Evolutionary conservation across 2,888 invertebrate genomes (phyloP), one percentile per base, ranked within the genome.

Genomic region (Holacanthella duospinosa): DNA sequence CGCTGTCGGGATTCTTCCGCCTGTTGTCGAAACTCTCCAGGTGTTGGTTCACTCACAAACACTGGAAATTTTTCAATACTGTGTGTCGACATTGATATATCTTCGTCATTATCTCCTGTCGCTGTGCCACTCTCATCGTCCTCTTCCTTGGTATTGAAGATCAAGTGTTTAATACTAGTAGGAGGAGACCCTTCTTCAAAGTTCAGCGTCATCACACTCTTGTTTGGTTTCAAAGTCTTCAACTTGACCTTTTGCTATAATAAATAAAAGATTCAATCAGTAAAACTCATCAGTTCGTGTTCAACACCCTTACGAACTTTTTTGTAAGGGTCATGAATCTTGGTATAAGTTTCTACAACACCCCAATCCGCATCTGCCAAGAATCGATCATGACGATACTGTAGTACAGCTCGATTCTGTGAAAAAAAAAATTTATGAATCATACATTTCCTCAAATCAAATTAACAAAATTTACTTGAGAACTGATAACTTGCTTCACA

Each of bases 291-390:
- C n/a, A n/a, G n/a, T n/a, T n/a, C n/a, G n/a, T n/a, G n/a, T n/a
- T n/a, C n/a, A n/a, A n/a, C n/a, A n/a, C n/a, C n/a, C n/a, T n/a
- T n/a, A n/a, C n/a, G n/a, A 36, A 67, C 63, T 28, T 80, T 78
- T 71, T 43, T 44, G 25, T 59, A 59, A 9, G 59, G 59, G 24
- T 59, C 48, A 21, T 21, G 24, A 2, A 59, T 59, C 16, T 4
- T 43, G 12, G 59, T 59, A 27, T 29, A 59, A 19, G 19, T 44
- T 43, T 59, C 43, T 9, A 59, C 59, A 28, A 48, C 28, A 12
- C 16, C 78, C 85, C 85, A 85, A 70, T 85, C 83, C 43, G 83
- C 83, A 76, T 85, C 84, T 55, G 83, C 82, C 2, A 85, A 75
- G 74, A 84, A 84, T 74, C 83, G 12, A 21, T 48, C 48, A 48